A percentile compares a stretch with the other conserved stretches of the same genome.
Conservation (phyloP, 2,797 vertebrate genomes). For the Mionectes olivaceus region DNA sequence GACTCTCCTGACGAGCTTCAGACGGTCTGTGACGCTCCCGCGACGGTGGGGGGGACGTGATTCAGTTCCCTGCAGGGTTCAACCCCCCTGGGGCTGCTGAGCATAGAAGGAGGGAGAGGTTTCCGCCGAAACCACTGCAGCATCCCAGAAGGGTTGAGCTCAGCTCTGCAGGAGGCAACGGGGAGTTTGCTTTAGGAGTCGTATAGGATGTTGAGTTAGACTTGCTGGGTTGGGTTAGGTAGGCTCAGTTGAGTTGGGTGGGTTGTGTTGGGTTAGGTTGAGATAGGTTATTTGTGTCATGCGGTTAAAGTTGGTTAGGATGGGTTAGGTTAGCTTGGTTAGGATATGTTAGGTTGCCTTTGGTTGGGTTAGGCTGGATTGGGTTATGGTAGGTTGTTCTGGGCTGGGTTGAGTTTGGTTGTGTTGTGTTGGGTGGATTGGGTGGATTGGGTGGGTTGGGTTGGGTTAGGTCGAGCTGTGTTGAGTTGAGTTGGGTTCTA, state of each 20-base stretch:
- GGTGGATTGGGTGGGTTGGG: background rate
- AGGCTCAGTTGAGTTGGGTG: background rate
- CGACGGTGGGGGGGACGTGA: background rate
- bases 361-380: background rate
- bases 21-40: conserved; percentile 57
- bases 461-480: background rate
- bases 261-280: background rate
- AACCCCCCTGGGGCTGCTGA: background rate
- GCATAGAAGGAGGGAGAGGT: background rate
- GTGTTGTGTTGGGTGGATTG: rapidly evolving
- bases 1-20: conserved; percentile 67
- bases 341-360: background rate
- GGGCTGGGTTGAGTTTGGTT: background rate
- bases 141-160: background rate
- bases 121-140: background rate
- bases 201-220: background rate
- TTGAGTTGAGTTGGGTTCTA: background rate
- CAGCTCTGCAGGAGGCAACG: rapidly evolving
- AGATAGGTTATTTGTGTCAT: background rate
- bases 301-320: background rate
- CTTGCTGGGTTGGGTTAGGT: background rate
- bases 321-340: background rate
- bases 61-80: conserved; percentile 22
- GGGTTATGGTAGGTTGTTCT: background rate
- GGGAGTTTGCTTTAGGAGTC: background rate